Conservation (phyloP, 2,888 invertebrate genomes). For the Eustalomyia histrio region DNA sequence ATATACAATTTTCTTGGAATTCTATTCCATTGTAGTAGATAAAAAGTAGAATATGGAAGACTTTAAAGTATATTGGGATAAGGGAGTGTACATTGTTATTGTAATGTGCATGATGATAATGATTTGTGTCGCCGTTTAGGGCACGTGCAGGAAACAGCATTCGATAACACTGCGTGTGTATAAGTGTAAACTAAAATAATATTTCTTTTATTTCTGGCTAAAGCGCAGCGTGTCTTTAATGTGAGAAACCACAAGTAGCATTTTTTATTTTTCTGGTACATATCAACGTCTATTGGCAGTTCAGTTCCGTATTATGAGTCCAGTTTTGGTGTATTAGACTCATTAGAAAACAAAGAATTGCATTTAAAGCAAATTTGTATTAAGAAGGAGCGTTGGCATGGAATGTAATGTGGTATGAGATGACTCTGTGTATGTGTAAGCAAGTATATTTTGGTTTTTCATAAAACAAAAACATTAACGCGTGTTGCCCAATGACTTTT, state of each 20-base stretch:
- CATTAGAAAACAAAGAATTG: slow-evolving; percentile 48
- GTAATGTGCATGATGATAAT: slow-evolving; percentile 33
- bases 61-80: slow-evolving; percentile 7
- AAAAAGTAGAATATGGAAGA: neutral
- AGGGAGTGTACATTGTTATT: slow-evolving; percentile 26
- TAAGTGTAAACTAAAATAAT: slow-evolving; percentile 17
- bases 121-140: slow-evolving; percentile 54
- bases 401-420: neutral
- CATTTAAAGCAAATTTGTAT: slow-evolving; percentile 53
- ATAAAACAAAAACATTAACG: slow-evolving; percentile 43
- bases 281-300: slow-evolving; percentile 21
- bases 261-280: slow-evolving; percentile 17
- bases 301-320: slow-evolving; percentile 9
- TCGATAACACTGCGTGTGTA: slow-evolving; percentile 4
- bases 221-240: slow-evolving; percentile 54
- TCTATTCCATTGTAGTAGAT: neutral
- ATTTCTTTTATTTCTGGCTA: slow-evolving; percentile 1
- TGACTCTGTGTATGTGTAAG: slow-evolving; percentile 3
- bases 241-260: slow-evolving; percentile 61
- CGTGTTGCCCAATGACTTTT: slow-evolving; percentile 60
- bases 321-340: slow-evolving; percentile 26
- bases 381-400: slow-evolving; percentile 7
- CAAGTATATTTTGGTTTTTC: slow-evolving; percentile 26
- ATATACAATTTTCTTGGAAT: too few species aligned
- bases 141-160: slow-evolving; percentile 53